These are phyloP conservation scores for Syncerus caffer DNA, from an alignment of 2,797 vertebrate species.

Conservation along the genomic window DNA sequence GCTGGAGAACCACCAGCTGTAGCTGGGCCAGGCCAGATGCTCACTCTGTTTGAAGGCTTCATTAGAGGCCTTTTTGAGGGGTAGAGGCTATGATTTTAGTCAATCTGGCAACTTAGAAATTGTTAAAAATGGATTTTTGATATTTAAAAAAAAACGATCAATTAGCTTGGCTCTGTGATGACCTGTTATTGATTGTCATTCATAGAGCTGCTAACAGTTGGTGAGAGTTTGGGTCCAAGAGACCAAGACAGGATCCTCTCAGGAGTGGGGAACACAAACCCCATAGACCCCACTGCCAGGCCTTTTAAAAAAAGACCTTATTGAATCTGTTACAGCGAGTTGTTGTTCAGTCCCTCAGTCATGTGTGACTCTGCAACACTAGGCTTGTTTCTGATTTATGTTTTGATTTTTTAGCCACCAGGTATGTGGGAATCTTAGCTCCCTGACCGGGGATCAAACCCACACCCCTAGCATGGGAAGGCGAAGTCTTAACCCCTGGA, in stretches of 20 bases:
- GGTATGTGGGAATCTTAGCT: background rate
- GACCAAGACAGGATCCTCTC: background rate
- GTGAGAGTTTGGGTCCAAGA: background rate
- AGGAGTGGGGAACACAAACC: background rate
- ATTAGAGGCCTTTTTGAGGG: background rate
- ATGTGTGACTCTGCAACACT: rapidly evolving
- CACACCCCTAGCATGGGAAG: background rate
- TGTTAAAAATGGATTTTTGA: conserved; percentile 32
- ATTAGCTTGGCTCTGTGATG: background rate
- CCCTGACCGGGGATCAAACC: background rate
- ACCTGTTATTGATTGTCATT: conserved; percentile 20
- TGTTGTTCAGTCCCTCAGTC: background rate
- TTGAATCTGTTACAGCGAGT: background rate
- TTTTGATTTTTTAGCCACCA: background rate
- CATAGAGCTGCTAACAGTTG: background rate
- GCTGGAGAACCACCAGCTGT: rapidly evolving
- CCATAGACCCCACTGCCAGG: background rate
- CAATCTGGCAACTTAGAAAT: background rate
- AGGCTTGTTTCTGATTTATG: background rate
- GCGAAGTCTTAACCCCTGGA: background rate
- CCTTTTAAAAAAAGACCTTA: background rate
- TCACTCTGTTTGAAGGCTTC: background rate
- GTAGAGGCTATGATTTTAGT: background rate
- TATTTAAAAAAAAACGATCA: background rate
- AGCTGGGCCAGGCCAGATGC: background rate